Conservation (phyloP, 1,140 invertebrate genomes). For the Drosophila dunni region DNA sequence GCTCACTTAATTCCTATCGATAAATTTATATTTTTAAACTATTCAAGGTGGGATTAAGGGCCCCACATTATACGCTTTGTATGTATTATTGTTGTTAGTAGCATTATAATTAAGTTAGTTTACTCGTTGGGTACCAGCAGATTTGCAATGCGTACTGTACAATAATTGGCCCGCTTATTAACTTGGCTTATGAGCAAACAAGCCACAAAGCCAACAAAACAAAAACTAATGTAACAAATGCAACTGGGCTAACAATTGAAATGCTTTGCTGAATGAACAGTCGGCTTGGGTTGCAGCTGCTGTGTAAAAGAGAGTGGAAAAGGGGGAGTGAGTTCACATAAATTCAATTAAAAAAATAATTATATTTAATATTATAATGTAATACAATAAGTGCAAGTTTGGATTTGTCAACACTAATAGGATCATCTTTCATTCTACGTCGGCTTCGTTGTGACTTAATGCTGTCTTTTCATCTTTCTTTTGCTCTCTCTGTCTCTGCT, state of each 20-base stretch:
- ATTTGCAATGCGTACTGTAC: constrained; percentile 34
- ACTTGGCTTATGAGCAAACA: constrained; percentile 8
- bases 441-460: constrained; percentile 8
- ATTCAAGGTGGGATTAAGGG: no score
- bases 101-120: constrained; percentile 71
- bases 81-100: constrained; percentile 33
- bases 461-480: not conserved
- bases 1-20: no score
- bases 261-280: constrained; percentile 19
- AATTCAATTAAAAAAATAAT: constrained; percentile 15
- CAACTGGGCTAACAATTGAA: constrained; percentile 45
- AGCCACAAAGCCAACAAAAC: constrained; percentile 9
- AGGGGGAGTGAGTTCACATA: not conserved
- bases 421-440: constrained; percentile 12
- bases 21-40: no score
- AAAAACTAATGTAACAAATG: constrained; percentile 54
- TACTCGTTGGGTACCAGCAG: constrained; percentile 37
- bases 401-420: constrained; percentile 9
- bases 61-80: no score
- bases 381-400: not conserved
- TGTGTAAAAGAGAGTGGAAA: not conserved
- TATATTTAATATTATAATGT: constrained; percentile 8
- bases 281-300: not conserved
- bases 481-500: not conserved
- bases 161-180: constrained; percentile 49